Evolutionary conservation across 2,113 vertebrate genomes (phyloP).

Genomic region (Cranoglanis bouderius): DNA sequence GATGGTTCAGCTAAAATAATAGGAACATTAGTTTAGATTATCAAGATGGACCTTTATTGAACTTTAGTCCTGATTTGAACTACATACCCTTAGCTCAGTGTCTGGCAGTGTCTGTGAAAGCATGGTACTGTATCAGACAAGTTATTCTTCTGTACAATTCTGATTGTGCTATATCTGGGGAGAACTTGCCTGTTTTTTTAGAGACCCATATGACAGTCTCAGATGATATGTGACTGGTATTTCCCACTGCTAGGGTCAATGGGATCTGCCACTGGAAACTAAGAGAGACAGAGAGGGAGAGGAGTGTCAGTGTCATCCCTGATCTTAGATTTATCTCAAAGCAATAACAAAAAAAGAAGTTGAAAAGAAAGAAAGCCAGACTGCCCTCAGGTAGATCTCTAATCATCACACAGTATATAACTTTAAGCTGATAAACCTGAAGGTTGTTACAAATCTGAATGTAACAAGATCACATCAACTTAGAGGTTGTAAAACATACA

Average conservation of each 20-base stretch:
- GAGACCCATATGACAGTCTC: constrained; percentile 95
- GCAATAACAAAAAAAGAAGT: neutral
- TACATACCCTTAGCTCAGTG: neutral
- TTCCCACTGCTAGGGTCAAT: constrained; percentile 91
- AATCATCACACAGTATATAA: neutral
- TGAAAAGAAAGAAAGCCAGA: neutral
- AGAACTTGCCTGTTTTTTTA: constrained; percentile 88
- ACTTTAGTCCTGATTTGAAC: neutral
- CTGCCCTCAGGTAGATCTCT: neutral
- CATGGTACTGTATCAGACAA: neutral
- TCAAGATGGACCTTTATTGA: neutral
- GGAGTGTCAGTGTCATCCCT: neutral
- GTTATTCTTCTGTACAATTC: neutral
- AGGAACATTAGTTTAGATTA: neutral
- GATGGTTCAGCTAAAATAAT: neutral
- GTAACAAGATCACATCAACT: constrained; percentile 31
- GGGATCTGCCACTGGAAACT: constrained; percentile 97
- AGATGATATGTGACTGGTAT: constrained; percentile 81
- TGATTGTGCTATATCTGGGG: neutral
- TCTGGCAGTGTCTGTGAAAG: neutral
- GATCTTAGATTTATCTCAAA: neutral
- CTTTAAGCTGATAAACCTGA: neutral
- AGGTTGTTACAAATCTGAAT: constrained; percentile 25
- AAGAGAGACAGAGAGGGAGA: constrained; percentile 67
- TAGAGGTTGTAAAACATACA: neutral